phyloP scores from a whole-genome alignment of 64 coral and sea anemone genomes.

The Catalaphyllia jardinei region DNA sequence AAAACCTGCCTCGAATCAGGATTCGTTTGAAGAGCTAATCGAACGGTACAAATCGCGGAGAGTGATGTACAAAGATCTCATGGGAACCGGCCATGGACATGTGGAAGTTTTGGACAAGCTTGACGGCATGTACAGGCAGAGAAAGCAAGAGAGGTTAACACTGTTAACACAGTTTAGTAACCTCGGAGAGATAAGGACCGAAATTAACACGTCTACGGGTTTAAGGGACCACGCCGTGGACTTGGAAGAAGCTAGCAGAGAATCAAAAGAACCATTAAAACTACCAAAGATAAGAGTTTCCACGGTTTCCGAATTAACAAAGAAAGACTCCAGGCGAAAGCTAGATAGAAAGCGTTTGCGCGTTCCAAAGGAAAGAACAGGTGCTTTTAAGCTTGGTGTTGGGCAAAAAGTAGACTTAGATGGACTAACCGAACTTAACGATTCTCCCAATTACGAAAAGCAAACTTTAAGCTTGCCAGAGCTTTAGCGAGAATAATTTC shows the following conservation, averaged over 20 bases:
- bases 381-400: not conserved
- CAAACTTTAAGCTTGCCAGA: not conserved
- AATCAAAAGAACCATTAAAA: constrained; percentile 24
- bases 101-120: constrained; percentile 73
- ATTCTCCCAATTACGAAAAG: constrained; percentile 9
- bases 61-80: constrained; percentile 44
- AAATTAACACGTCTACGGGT: constrained; percentile 14
- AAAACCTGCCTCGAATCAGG: constrained; percentile 12
- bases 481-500: not conserved
- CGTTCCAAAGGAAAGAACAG: constrained; percentile 23
- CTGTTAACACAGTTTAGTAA: constrained; percentile 44
- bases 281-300: constrained; percentile 32
- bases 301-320: not conserved
- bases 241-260: constrained; percentile 8
- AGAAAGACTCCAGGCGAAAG: not conserved
- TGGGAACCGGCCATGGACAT: constrained; percentile 51
- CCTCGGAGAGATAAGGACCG: constrained; percentile 16
- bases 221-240: constrained; percentile 14
- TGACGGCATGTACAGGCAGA: constrained; percentile 56
- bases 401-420: not conserved
- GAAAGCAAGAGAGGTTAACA: constrained; percentile 64
- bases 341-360: constrained; percentile 8
- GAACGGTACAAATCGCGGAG: constrained; percentile 65
- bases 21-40: constrained; percentile 75
- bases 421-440: not conserved